Base-by-base conservation (phyloP, 2,113 vertebrate species). In the Aptenodytes patagonicus region DNA sequence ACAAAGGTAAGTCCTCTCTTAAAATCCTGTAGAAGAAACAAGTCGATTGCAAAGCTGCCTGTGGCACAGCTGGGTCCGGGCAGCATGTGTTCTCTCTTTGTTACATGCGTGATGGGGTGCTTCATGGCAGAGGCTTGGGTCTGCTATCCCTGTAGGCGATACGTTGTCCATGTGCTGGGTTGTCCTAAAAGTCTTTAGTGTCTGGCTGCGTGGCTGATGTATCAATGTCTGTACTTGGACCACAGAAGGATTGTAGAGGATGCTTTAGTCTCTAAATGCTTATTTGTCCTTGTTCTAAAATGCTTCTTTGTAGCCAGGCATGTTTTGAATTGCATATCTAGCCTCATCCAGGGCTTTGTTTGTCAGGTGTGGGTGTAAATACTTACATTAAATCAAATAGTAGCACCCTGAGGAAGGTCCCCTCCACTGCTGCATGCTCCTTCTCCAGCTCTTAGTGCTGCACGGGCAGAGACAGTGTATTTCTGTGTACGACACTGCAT, bases 391-490 rank as follows among this genome's bases (percentile, higher is more conserved):
- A 76, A 86, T 34, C 5, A 28, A 44, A 18, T 2, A 26, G 13
- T 6, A 62, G 54, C 17, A 14, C 21, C 6, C 24, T 26, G 24
- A 47, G 28, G 22, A 46, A 24, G 3, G 10, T 87, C 4, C 12
- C 4, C 5, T 76, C 17, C 1, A 0, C 15, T 49, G 40, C 36
- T 49, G 20, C 0, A 0, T 49, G 22, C 34, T 77, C 1, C 0
- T 10, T 51, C 42, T 47, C 25, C 17, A 22, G 75, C 40, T 65
- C 44, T 32, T 71, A 40, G 68, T 72, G 40, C 64, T 93, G 62
- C 13, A 7, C 9, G 26, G 73, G 47, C 51, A 66, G 36, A 66
- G 60, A 17, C 4, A 11, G 17, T 22, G 28, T 84, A 77, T 69
- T 54, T 60, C 70, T 17, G 5, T 52, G 12, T 73, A 20, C 61